phyloP scores from a whole-genome alignment of 2,797 vertebrate species.

The Coregonus ussuriensis region DNA sequence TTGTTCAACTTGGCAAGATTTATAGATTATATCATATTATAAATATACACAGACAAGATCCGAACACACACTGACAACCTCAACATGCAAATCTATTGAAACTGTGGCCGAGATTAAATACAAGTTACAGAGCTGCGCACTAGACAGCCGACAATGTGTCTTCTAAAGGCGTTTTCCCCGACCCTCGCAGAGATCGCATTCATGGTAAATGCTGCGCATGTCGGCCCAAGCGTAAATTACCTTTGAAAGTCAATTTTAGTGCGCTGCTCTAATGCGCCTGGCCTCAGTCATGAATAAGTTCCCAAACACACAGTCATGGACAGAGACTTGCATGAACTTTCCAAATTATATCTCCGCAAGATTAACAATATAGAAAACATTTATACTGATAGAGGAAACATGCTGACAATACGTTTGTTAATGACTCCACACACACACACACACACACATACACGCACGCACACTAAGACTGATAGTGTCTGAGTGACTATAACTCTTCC shows the following conservation, averaged over 20 bases:
- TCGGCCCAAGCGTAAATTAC: background rate
- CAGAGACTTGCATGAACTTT: slow-evolving; percentile 36
- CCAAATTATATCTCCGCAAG: slow-evolving; percentile 43
- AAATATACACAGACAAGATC: slow-evolving; percentile 24
- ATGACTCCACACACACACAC: slow-evolving; percentile 29
- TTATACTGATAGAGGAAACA: slow-evolving; percentile 51
- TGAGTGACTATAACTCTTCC: slow-evolving; percentile 83
- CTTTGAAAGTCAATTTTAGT: background rate
- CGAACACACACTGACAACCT: slow-evolving; percentile 43
- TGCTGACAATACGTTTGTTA: slow-evolving; percentile 30
- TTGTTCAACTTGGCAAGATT: slow-evolving; percentile 21
- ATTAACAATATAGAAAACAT: slow-evolving; percentile 60
- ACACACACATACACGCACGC: slow-evolving; percentile 26
- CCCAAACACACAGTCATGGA: slow-evolving; percentile 34
- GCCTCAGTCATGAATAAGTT: slow-evolving; percentile 41
- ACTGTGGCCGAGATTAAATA: slow-evolving; percentile 1
- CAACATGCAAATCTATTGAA: slow-evolving; percentile 43
- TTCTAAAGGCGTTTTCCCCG: background rate
- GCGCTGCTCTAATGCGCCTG: background rate
- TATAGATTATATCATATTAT: slow-evolving; percentile 51
- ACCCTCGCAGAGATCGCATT: background rate
- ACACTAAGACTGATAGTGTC: slow-evolving; percentile 19
- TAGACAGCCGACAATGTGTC: background rate
- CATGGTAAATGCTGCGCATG: background rate
- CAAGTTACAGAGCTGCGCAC: too few species aligned